Conservation (phyloP, 2,888 invertebrate genomes). For the Cryptocephalus primarius region DNA sequence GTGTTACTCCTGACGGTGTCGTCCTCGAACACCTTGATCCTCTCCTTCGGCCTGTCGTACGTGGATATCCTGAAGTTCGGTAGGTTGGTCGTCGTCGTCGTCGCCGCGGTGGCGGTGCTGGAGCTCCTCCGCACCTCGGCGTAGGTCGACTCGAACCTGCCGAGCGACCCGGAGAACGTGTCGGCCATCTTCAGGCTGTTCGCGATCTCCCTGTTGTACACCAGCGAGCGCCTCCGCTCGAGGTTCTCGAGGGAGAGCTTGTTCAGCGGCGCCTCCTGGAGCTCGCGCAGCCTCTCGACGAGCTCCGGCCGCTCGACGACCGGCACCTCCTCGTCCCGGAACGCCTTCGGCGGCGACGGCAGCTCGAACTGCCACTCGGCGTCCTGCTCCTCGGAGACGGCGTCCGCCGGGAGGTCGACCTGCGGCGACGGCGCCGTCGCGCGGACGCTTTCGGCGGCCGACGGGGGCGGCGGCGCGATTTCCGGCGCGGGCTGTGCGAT, state of each 20-base stretch:
- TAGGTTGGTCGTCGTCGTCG: conserved; percentile 16
- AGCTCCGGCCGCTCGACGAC: conserved; percentile 35
- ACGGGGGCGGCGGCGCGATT: no score
- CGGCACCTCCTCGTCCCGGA: conserved; percentile 38
- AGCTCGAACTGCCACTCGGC: conserved; percentile 45
- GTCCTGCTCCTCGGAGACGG: conserved; percentile 12
- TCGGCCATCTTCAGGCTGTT: conserved; percentile 34
- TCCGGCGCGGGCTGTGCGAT: no score
- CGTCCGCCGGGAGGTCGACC: neutral
- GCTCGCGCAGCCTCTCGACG: conserved; percentile 30
- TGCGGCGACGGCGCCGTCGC: no score
- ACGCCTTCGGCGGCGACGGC: conserved; percentile 49
- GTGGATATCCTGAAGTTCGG: conserved; percentile 39
- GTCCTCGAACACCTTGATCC: conserved; percentile 37
- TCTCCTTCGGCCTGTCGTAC: conserved; percentile 34
- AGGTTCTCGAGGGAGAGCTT: conserved; percentile 33
- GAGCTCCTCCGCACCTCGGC: conserved; percentile 18
- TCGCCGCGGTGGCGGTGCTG: conserved; percentile 9
- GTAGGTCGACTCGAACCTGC: conserved; percentile 19
- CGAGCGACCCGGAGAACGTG: conserved; percentile 18
- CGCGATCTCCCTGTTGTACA: conserved; percentile 35
- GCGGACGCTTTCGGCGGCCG: no score
- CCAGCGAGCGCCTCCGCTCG: conserved; percentile 34
- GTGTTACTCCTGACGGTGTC: conserved; percentile 34
- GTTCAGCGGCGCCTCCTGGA: conserved; percentile 29